These are phyloP conservation scores for Brachycybe producta DNA, from an alignment of 2,888 invertebrate species.

Conservation along the genomic window DNA sequence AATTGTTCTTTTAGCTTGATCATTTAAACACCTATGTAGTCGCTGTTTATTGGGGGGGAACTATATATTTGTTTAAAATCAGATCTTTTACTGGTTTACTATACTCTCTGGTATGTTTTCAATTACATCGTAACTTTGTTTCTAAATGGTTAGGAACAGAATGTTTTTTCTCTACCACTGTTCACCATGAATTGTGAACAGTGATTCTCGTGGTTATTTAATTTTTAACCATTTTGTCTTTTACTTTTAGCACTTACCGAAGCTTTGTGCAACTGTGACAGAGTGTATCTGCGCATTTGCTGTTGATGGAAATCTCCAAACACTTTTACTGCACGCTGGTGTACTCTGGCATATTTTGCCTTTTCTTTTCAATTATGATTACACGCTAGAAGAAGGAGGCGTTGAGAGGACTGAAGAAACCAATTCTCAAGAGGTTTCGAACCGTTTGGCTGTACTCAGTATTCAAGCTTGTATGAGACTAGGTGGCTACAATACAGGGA, in stretches of 20 bases:
- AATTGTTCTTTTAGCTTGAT: too few species aligned
- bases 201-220: too few species aligned
- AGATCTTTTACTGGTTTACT: too few species aligned
- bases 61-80: too few species aligned
- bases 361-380: slow-evolving; percentile 88
- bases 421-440: slow-evolving; percentile 84
- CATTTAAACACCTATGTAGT: too few species aligned
- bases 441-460: slow-evolving; percentile 76
- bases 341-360: slow-evolving; percentile 82
- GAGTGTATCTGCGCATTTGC: slow-evolving; percentile 79
- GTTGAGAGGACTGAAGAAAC: slow-evolving; percentile 69
- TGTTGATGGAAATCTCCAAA: slow-evolving; percentile 71
- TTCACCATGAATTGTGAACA: too few species aligned
- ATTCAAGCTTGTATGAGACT: slow-evolving; percentile 71
- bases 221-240: too few species aligned
- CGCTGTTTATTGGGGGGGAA: too few species aligned
- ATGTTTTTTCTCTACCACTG: too few species aligned
- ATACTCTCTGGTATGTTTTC: too few species aligned
- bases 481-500: slow-evolving; percentile 53
- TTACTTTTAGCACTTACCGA: slow-evolving; percentile 65
- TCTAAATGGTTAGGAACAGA: too few species aligned
- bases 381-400: slow-evolving; percentile 91
- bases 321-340: slow-evolving; percentile 68
- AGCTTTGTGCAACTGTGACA: slow-evolving; percentile 72
- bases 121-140: too few species aligned